Evolutionary conservation across 2,113 vertebrate genomes (phyloP), one percentile per base, ranked within the genome.

Genomic region (Lynx canadensis): DNA sequence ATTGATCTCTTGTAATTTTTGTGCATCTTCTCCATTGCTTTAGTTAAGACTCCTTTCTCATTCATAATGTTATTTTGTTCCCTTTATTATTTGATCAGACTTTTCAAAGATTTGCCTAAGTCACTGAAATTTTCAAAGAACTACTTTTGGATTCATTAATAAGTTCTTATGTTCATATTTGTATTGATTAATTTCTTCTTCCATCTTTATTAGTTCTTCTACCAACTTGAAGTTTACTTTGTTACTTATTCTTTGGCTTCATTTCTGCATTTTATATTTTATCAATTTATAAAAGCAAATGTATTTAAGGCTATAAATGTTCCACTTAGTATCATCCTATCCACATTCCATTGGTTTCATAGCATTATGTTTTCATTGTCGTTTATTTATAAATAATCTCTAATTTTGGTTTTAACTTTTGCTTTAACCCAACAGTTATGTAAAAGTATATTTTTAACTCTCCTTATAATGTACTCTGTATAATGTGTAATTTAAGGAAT

Each of bases 391-490:
- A 81, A 86, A 68, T 76, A 80, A 45, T 63, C 19, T 66, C 29
- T 71, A 69, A 89, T 73, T 92, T 92, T 66, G 57, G 9, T 79
- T 92, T 89, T 92, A 33, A 57, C 21, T 92, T 96, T 92, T 84
- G 10, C 36, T 94, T 73, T 55, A 84, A 88, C 2, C 16, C 57
- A 60, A 94, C 73, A 66, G 12, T 79, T 73, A 57, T 36, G 13
- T 50, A 15, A 92, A 7, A 36, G 12, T 88, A 21, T 78, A 66
- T 89, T 90, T 91, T 82, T 84, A 96, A 66, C 7, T 96, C 13
- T 88, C 25, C 8, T 16, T 74, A 57, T 65, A 52, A 86, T 69
- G 13, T 52, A 15, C 5, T n/a, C 33, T 45, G 10, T 87, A 88
- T 45, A 3, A 68, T 87, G 27, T 87, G 27, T 38, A 86, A 81